Evolutionary conservation across 1,140 invertebrate genomes (phyloP), one percentile per base, ranked within the genome.

Genomic region (Habropoda laboriosa): DNA sequence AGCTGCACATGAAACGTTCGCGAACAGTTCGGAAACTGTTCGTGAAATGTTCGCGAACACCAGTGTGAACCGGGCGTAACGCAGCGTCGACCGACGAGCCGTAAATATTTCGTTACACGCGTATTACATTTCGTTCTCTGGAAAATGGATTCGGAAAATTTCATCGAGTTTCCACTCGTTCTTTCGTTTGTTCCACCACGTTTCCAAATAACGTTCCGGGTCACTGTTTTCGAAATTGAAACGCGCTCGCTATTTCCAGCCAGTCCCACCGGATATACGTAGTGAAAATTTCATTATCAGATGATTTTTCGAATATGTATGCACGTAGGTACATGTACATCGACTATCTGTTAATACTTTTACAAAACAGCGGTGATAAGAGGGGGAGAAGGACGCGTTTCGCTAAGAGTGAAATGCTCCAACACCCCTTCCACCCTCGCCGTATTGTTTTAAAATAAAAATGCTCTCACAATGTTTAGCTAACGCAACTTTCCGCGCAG

Each of bases 91-190:
- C 5, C 16, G 5, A 42, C 13, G 18, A 30, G 18, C 7, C n/a
- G n/a, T 64, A 53, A 30, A 64, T 74, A 64, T 53, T 47, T 63
- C 18, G 58, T 73, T 27, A 27, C 45, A 38, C n/a, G 67, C 2
- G 8, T n/a, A 16, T 60, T 13, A 27, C 10, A 16, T 60, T 13
- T 21, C 10, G 6, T 5, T 12, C 10, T 8, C 32, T 3, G 24
- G 21, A 18, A 10, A 21, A 60, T 24, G 51, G 27, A 30, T 30
- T 30, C 13, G 35, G 21, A 18, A 18, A 61, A 38, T 32, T 60
- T 38, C n/a, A 12, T 21, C 6, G n/a, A 4, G 6, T 13, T 38
- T 51, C 32, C 3, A 57, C 18, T 42, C 18, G 38, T 45, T 30
- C 18, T 3, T 18, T 12, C n/a, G 16, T 5, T 7, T 7, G n/a